A percentile compares a stretch with the other conserved stretches of the same genome.
phyloP scores from a whole-genome alignment of 2,113 vertebrate species.

The Charina bottae region DNA sequence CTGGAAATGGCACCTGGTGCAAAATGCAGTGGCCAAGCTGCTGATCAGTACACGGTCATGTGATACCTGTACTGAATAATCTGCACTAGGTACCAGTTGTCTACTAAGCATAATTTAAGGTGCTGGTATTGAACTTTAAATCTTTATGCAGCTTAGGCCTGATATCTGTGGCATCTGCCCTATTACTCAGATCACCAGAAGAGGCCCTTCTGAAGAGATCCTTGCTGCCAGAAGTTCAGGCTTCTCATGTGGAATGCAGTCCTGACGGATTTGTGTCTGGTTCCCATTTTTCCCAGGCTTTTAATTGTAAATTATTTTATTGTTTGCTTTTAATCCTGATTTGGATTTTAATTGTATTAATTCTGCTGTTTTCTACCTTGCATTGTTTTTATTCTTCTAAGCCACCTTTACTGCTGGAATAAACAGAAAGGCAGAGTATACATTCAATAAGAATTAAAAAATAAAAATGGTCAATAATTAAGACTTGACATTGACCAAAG shows the following conservation, averaged over 20 bases:
- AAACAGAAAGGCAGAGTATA: background rate
- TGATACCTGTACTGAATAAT: too few relatives aligned
- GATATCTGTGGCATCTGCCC: background rate
- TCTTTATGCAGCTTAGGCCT: background rate
- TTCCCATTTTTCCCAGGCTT: background rate
- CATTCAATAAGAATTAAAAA: background rate
- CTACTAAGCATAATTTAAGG: too few relatives aligned
- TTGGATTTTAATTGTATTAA: background rate
- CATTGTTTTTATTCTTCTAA: background rate
- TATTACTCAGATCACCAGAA: background rate
- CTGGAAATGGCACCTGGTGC: too few relatives aligned
- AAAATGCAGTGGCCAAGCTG: too few relatives aligned
- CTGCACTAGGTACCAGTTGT: too few relatives aligned
- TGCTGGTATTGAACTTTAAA: background rate
- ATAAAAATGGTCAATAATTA: background rate
- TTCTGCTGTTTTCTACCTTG: too few relatives aligned
- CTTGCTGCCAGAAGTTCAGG: background rate
- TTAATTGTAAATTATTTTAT: background rate
- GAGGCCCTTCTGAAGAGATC: background rate
- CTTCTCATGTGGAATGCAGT: background rate
- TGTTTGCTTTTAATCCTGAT: background rate
- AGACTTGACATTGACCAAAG: background rate
- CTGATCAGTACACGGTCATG: too few relatives aligned
- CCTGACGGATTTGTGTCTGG: background rate
- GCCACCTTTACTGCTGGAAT: background rate